Base-by-base conservation (phyloP, 1,140 invertebrate genomes). In the Aphelenchoides avenae region DNA sequence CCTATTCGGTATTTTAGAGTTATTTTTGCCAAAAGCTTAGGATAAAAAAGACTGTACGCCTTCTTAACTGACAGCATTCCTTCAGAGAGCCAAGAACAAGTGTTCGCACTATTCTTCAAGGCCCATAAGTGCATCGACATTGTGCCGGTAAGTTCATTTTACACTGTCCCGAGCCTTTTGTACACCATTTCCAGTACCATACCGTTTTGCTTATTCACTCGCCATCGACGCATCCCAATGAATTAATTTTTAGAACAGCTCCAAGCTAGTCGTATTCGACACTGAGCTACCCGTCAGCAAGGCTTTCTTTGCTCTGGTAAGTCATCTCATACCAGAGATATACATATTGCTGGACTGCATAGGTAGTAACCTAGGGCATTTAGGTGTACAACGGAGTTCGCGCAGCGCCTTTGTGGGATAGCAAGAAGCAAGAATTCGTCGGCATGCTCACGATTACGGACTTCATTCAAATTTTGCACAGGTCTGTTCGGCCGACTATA, bases 371-470 rank as follows among this genome's bases (percentile, higher is more conserved):
- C n/a, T 15, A 30, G 20, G 15, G 26, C 42, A 76, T 59, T 26
- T 41, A 82, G 78, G 81, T 97, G 20, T 81, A 98, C 97, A 91
- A 81, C 84, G 92, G 89, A 36, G 92, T 98, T 0, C 84, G 94
- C 71, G 94, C 94, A 13, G 94, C 95, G 15, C 93, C 93, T 0
- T 81, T 99, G 30, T 99, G 93, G 93, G 91, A 98, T 77, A 90
- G 87, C 57, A 81, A 83, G 44, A 85, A 86, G 66, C 92, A 97
- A 78, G 83, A 87, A 77, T 98, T 86, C 79, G 87, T 84, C 68
- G 83, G 93, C 42, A 97, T 99, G 93, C 82, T 99, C 46, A 99
- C 95, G 33, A 98, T 99, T 70, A 98, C 95, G 41, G 95, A 99
- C 80, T 98, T 99, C 78, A 99, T 99, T 73, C 91, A 92, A 79